Base-by-base conservation (phyloP, 2,113 vertebrate species). In the Zosterops borbonicus region DNA sequence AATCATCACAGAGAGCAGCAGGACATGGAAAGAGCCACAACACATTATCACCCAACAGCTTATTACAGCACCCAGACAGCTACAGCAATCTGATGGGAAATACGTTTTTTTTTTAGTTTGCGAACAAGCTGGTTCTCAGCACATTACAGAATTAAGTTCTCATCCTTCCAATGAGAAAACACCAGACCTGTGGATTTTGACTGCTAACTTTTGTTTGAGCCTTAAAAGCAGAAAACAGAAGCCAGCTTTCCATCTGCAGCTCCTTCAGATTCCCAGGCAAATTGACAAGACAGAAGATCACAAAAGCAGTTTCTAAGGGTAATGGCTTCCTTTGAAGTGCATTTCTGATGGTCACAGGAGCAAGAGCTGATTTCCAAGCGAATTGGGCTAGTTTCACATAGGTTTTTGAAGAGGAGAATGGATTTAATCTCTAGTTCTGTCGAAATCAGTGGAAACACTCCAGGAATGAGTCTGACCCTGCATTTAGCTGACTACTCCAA, bases 321-420 rank as follows among this genome's bases (percentile, higher is more conserved):
- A 95, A 93, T 90, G 93, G 53, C n/a, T 53, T 82, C 88, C 83
- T 94, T 84, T 97, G 93, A 96, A 97, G 89, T 53, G 17, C 55
- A 60, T 95, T 95, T 96, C 75, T 77, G 88, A 60, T 14, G 53
- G 93, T 89, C 83, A 93, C 58, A 90, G 86, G 77, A 95, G 70
- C 86, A 84, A 94, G 83, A 94, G 83, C 71, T 89, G 64, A 93
- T 94, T 94, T 92, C 73, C 83, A 89, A 94, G 90, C 19, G 27
- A 92, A 94, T 25, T 90, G 58, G n/a, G 68, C 69, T 68, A 58
- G 69, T 89, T 92, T 93, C 93, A 95, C 41, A 53, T 13, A 56
- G 56, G 17, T 47, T 86, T 97, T 64, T 90, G 90, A 92, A 87
- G 69, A 90, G 12, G 27, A 92, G 73, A 90, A 87, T 81, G 76